These are phyloP conservation scores for Gopherus evgoodei DNA, from an alignment of 2,113 vertebrate genomes.

Conservation along the genomic window DNA sequence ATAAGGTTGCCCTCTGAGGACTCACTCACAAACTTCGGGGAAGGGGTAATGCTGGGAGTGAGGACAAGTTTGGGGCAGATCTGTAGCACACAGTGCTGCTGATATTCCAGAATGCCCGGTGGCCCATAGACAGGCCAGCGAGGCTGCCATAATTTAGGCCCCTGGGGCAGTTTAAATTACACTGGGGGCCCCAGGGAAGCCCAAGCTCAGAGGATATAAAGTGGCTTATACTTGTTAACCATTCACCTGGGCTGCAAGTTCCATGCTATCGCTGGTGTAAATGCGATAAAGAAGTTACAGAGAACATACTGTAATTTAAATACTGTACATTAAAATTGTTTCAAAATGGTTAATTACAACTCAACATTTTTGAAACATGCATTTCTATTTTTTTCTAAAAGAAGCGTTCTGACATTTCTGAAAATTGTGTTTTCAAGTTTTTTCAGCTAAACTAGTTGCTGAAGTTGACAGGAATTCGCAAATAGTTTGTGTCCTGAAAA, in stretches of 20 bases:
- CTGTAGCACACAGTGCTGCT: neutral
- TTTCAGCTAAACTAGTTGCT: neutral
- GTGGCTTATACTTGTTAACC: fast-evolving
- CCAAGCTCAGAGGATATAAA: neutral
- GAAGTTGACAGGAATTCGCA: neutral
- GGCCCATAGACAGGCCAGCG: neutral
- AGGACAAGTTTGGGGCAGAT: neutral
- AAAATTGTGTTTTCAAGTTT: neutral
- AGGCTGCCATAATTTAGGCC: neutral
- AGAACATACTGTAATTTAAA: neutral
- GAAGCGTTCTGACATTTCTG: neutral
- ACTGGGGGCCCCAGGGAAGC: neutral
- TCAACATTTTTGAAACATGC: neutral
- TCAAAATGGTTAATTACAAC: neutral
- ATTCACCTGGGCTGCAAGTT: fast-evolving
- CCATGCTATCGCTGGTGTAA: neutral
- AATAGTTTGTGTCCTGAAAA: neutral
- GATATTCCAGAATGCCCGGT: neutral
- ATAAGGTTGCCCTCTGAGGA: neutral
- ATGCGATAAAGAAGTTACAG: neutral
- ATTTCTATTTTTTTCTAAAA: neutral
- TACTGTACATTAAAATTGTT: neutral
- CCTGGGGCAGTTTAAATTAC: neutral
- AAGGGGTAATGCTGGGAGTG: neutral
- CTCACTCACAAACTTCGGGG: neutral